Evolutionary conservation across 2,797 vertebrate genomes (phyloP), one percentile per base, ranked within the genome.

Genomic region (Pseudochaenichthys georgianus): DNA sequence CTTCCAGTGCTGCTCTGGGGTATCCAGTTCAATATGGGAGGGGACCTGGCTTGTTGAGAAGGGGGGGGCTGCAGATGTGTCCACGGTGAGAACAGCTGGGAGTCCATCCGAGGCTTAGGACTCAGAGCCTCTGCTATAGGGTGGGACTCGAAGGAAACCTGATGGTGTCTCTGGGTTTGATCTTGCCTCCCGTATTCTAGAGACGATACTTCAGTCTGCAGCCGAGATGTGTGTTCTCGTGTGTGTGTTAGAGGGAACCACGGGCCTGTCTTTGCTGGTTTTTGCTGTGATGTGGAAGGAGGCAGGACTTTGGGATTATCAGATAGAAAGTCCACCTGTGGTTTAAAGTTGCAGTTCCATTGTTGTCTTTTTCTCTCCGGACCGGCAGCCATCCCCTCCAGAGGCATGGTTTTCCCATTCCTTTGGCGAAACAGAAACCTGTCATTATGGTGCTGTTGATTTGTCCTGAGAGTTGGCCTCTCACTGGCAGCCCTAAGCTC

Each of bases 1-100:
- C 70, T 65, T 8, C 53, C 47, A 3, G 48, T 4, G 21, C 64
- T 64, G 31, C 51, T 80, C 61, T 84, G 83, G 23, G 83, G 51
- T 16, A 68, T 70, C 89, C 89, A 89, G 34, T 78, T 80, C 0
- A 84, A 48, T 65, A 68, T 74, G 1, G 34, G 41, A 11, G 52
- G 9, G n/a, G 65, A 17, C 42, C 53, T 73, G 17, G 21, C 16
- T 45, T 84, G 86, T 64, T 84, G 75, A 47, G 13, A 55, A 21
- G 21, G 3, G 38, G 15, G 28, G 15, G 38, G 73, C 58, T 81
- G 80, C 21, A 52, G 51, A 4, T 62, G 57, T 15, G 55, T 0
- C 4, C 38, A 62, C 13, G 68, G 19, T 0, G 38, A 64, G 43
- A 75, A 70, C 10, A 65, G 1, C 28, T 38, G 63, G 13, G 69